Percentiles rank a stretch among this genome's conserved stretches.
phyloP scores from a whole-genome alignment of 2,888 invertebrate genomes.

The Calameuta filiformis region DNA sequence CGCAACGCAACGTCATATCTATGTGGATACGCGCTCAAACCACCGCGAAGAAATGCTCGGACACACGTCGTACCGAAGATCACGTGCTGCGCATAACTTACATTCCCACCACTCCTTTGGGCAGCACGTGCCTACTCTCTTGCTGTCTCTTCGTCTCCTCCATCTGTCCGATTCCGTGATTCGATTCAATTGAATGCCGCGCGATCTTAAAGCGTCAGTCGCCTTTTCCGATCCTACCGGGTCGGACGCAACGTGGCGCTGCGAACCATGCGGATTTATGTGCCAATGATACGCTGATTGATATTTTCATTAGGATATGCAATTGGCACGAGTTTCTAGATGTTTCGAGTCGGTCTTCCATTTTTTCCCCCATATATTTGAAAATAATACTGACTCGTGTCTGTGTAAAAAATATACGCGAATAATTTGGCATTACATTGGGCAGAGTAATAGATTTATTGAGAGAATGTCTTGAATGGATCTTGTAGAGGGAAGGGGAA shows the following conservation, averaged over 20 bases:
- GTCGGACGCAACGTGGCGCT: constrained; percentile 32
- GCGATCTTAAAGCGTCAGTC: constrained; percentile 50
- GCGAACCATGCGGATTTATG: background rate
- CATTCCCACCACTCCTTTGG: constrained; percentile 54
- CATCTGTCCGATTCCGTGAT: constrained; percentile 49
- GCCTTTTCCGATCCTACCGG: constrained; percentile 47
- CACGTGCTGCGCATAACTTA: constrained; percentile 62
- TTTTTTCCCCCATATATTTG: background rate
- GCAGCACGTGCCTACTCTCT: constrained; percentile 42
- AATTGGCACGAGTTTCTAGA: background rate
- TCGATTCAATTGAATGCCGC: constrained; percentile 44
- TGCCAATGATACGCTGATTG: background rate
- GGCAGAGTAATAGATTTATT: background rate
- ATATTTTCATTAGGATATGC: background rate
- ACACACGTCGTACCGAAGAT: constrained; percentile 44
- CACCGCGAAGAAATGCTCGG: constrained; percentile 42
- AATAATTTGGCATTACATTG: background rate
- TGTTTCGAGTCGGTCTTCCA: background rate
- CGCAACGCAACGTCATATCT: background rate
- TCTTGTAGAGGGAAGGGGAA: no score
- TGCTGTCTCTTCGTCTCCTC: constrained; percentile 15
- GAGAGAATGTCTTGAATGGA: background rate
- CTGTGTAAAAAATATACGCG: background rate
- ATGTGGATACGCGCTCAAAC: background rate
- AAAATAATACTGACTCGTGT: background rate